These are phyloP conservation scores for Notodromas monacha DNA, from an alignment of 2,888 invertebrate species.

Conservation along the genomic window DNA sequence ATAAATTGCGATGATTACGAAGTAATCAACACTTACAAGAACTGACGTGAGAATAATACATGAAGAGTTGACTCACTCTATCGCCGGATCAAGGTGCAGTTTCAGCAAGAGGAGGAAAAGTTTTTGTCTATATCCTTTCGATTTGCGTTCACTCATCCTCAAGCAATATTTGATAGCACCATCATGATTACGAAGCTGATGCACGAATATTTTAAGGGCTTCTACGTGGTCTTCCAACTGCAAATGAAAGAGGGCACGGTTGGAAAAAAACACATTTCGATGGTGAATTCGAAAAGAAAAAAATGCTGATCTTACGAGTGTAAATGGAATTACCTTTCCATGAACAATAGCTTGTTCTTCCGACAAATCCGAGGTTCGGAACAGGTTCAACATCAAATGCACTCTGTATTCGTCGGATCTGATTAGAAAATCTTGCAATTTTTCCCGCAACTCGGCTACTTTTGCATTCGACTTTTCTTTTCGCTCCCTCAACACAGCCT, in stretches of 20 bases:
- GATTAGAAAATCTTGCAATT: background rate
- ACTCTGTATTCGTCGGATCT: background rate
- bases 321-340: background rate
- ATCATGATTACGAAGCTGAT: background rate
- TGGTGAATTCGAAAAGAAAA: no score
- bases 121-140: background rate
- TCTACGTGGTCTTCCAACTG: constrained; percentile 1
- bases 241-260: background rate
- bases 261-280: background rate
- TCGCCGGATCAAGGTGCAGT: background rate
- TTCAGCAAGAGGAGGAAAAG: background rate
- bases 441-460: background rate
- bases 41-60: no score
- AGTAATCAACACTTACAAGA: no score
- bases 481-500: background rate
- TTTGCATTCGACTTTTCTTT: background rate
- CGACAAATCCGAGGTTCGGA: no score
- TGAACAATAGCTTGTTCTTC: background rate
- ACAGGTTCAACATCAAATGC: background rate
- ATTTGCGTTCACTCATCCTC: no score
- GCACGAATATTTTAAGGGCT: background rate
- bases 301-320: no score
- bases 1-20: no score
- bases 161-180: background rate
- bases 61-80: background rate